Conservation (phyloP, 1,140 invertebrate species). For the Solenopsis invicta region DNA sequence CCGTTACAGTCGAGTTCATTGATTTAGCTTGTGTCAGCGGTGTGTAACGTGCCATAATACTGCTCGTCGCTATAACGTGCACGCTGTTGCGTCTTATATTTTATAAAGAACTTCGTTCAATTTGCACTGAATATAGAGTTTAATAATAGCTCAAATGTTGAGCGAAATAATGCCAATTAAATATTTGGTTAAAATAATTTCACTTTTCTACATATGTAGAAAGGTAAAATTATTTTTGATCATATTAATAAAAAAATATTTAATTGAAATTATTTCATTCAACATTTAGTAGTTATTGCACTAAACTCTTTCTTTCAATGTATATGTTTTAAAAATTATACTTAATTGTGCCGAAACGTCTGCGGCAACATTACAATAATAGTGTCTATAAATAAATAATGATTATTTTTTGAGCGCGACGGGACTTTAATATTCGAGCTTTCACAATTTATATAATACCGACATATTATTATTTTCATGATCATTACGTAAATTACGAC, state of each 20-base stretch:
- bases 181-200: too few relatives aligned
- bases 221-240: too few relatives aligned
- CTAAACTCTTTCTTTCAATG: too few relatives aligned
- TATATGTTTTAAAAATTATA: neutral
- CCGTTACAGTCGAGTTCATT: slow-evolving; percentile 54
- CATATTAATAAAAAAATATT: too few relatives aligned
- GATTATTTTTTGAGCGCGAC: neutral
- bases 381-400: slow-evolving; percentile 17
- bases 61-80: neutral
- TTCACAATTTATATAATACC: neutral
- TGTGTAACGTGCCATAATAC: slow-evolving; percentile 19
- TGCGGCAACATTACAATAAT: neutral
- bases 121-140: neutral
- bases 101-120: neutral
- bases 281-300: too few relatives aligned
- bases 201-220: too few relatives aligned
- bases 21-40: slow-evolving; percentile 22
- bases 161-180: too few relatives aligned
- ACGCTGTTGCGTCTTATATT: neutral
- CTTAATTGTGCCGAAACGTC: neutral
- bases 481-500: neutral
- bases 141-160: too few relatives aligned
- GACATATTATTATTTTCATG: slow-evolving; percentile 10
- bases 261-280: too few relatives aligned
- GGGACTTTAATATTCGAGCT: neutral